A percentile compares a stretch with the other conserved stretches of the same genome.
These are phyloP conservation scores for Xiphias gladius DNA, from an alignment of 2,113 vertebrate genomes.

Conservation along the genomic window DNA sequence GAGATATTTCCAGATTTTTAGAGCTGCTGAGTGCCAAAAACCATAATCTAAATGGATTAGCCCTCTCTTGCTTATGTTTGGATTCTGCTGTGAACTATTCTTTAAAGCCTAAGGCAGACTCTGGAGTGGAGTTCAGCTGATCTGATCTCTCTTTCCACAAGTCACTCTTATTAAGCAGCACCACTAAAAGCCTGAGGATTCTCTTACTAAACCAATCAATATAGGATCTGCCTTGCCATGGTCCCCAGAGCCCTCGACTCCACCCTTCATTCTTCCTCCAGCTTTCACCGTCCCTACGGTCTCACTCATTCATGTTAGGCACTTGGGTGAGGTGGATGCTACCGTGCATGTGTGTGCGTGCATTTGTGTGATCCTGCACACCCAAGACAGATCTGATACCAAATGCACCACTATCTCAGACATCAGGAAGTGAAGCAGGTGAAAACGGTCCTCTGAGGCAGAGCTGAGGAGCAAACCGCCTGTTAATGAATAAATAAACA, in stretches of 20 bases:
- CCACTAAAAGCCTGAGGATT: slow-evolving; percentile 81
- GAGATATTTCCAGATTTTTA: slow-evolving; percentile 19
- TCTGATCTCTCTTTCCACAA: slow-evolving; percentile 72
- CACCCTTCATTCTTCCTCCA: slow-evolving; percentile 63
- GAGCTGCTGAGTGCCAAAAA: not conserved
- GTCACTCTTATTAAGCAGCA: slow-evolving; percentile 78
- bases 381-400: slow-evolving; percentile 34
- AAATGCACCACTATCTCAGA: slow-evolving; percentile 26
- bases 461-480: slow-evolving; percentile 39
- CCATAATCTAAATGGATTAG: slow-evolving; percentile 32
- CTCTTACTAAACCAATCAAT: slow-evolving; percentile 82
- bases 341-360: not conserved
- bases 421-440: slow-evolving; percentile 63
- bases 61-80: slow-evolving; percentile 56
- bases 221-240: slow-evolving; percentile 62
- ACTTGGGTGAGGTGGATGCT: not conserved
- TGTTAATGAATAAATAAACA: slow-evolving; percentile 77
- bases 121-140: slow-evolving; percentile 71
- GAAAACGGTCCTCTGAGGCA: slow-evolving; percentile 52
- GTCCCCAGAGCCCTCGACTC: slow-evolving; percentile 57
- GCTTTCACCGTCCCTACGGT: slow-evolving; percentile 46
- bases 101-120: slow-evolving; percentile 57
- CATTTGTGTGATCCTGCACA: slow-evolving; percentile 13
- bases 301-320: slow-evolving; percentile 57
- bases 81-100: slow-evolving; percentile 50